Conservation (phyloP, 1,140 invertebrate species). For the Meloidogyne floridensis region DNA sequence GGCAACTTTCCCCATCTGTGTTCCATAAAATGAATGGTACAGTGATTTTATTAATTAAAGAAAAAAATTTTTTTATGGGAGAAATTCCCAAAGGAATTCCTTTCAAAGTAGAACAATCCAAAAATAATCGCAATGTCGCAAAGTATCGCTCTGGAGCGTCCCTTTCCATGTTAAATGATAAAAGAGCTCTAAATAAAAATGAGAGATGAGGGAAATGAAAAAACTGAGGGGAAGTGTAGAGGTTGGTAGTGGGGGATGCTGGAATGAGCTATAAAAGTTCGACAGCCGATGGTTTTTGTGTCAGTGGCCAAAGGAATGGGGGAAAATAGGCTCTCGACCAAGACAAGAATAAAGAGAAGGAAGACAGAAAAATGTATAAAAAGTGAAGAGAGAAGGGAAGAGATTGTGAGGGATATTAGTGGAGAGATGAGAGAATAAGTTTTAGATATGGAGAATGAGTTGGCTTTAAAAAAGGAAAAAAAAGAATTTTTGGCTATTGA, state of each 20-base stretch:
- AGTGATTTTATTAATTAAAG: too few relatives aligned
- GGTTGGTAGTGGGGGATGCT: not conserved
- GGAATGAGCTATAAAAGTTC: not conserved
- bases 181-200: not conserved
- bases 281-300: not conserved
- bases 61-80: too few relatives aligned
- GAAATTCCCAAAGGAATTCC: too few relatives aligned
- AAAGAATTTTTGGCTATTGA: constrained; percentile 9
- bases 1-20: too few relatives aligned
- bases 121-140: not conserved
- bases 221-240: not conserved
- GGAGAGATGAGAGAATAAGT: too few relatives aligned
- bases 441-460: not conserved
- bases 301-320: not conserved
- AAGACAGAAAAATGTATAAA: constrained; percentile 9
- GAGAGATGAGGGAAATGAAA: not conserved
- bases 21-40: too few relatives aligned
- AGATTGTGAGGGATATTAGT: too few relatives aligned
- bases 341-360: not conserved
- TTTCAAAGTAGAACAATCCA: too few relatives aligned
- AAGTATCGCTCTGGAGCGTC: not conserved
- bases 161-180: not conserved
- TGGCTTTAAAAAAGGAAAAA: constrained; percentile 32
- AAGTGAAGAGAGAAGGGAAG: not conserved
- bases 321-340: not conserved